These are phyloP conservation scores for Entomyzon cyanotis DNA, from an alignment of 2,113 vertebrate species.

Conservation along the genomic window DNA sequence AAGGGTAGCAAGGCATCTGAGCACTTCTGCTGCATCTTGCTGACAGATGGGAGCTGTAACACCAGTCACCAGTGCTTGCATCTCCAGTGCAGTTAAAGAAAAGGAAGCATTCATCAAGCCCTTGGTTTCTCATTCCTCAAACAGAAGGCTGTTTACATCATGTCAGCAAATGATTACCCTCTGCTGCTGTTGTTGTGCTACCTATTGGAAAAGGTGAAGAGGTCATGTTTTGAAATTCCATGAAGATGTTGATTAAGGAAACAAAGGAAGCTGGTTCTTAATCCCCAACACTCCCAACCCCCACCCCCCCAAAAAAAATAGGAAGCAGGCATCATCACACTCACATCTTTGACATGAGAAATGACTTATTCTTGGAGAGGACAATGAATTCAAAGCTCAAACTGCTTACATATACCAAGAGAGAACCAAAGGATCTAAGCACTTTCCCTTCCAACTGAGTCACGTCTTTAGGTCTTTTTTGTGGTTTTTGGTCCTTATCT, in stretches of 20 bases:
- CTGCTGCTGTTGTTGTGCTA: conserved; percentile 41
- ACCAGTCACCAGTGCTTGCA: not conserved
- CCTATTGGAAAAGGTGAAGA: conserved; percentile 61
- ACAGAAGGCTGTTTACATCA: conserved; percentile 52
- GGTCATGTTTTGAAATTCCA: conserved; percentile 52
- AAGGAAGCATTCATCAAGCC: conserved; percentile 43
- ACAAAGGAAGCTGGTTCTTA: conserved; percentile 46
- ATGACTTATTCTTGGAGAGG: not conserved
- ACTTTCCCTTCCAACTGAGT: not conserved
- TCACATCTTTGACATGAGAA: not conserved
- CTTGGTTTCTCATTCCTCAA: conserved; percentile 53
- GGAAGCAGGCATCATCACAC: not conserved
- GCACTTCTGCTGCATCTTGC: not conserved
- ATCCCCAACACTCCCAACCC: not conserved
- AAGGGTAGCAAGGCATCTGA: not conserved
- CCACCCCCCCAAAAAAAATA: not conserved
- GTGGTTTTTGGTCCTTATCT: not conserved
- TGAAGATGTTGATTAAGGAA: conserved; percentile 59
- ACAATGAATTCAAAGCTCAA: not conserved
- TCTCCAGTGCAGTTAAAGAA: not conserved
- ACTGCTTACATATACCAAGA: not conserved
- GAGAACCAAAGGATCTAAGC: not conserved
- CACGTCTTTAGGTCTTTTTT: not conserved
- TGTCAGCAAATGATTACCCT: conserved; percentile 58
- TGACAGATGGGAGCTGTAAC: conserved; percentile 49